Evolutionary conservation across 2,797 vertebrate genomes (phyloP), one percentile per base, ranked within the genome.

Genomic region (Emys orbicularis): DNA sequence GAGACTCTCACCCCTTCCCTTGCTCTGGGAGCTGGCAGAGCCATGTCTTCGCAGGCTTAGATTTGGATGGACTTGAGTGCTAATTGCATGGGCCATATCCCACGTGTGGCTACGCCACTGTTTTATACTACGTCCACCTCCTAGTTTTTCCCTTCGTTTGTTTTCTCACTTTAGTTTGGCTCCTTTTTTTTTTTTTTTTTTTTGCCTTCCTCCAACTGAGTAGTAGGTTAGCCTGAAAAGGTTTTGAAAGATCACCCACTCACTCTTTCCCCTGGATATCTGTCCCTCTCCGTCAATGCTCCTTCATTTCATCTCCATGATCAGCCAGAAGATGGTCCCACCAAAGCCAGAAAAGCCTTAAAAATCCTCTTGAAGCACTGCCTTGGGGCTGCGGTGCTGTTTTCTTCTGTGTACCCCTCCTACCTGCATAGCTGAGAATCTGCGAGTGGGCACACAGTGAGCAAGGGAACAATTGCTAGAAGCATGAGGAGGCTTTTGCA

Each of bases 231-330:
- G 53, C 53, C 53, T 54, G 53, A 23, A 54, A 54, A 61, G 31
- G 61, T 79, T 94, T 80, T 3, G 6, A 52, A 92, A 87, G 79
- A 76, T 44, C 4, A 21, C 49, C 15, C 18, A 4, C 34, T 65
- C 61, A n/a, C 31, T n/a, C 34, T 6, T 76, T 15, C 47, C 29
- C 76, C 21, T 59, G 0, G 0, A 3, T 29, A 27, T 34, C 37
- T 47, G 27, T 59, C 83, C 52, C 90, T 23, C 8, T 31, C 1
- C 27, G 3, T 29, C 25, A 27, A 29, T 27, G 5, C 57, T 5
- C 57, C 57, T 59, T 59, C 57, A 27, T 16, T 61, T 81, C 21
- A 31, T 88, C 8, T n/a, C 9, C 0, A 0, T 0, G 16, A 65
- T 21, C 1, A 1, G 34, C 47, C 82, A 25, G 0, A 1, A 50